Evolutionary conservation across 2,113 vertebrate genomes (phyloP), one percentile per base, ranked within the genome.

Genomic region (Meriones unguiculatus): DNA sequence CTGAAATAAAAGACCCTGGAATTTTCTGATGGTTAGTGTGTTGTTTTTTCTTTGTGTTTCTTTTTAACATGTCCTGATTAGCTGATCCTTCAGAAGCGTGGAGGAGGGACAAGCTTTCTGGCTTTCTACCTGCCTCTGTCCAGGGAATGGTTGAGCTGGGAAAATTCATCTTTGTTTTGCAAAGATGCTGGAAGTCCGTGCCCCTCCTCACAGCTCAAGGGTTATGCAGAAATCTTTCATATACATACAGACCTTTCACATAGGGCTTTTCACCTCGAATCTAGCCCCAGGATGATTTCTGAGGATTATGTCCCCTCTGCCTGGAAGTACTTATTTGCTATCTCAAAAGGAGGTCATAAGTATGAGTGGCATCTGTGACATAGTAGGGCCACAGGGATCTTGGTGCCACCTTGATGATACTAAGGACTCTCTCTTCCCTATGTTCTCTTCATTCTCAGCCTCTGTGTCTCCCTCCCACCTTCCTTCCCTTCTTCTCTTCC

Each of bases 1-100:
- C 92, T 91, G 96, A 93, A 98, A 97, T 96, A 96, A 96, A 98
- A 87, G 52, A 76, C 80, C 41, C 96, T 24, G 80, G 75, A 94
- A 91, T 97, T 87, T n/a, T 93, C 32, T 70, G 38, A 35, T 91
- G 80, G 4, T 67, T 62, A 82, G 62, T 41, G 67, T 82, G 64
- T 54, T 78, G 15, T 97, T 92, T 88, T 88, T 96, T 86, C 59
- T 94, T 96, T 87, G n/a, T 82, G 35, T 46, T 93, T 90, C 30
- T 77, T 57, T 72, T 90, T 70, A 76, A 25, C 4, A 14, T 65
- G 20, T n/a, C 76, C 32, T 78, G 84, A 87, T 84, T n/a, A 64
- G n/a, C 62, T 94, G 62, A 80, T 62, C 11, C 25, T 10, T 73
- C 24, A 78, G 32, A 52, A 78, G 67, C 59, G 25, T 4, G 46